Conservation (phyloP, 2,888 invertebrate species). For the Micoletzkya japonica region DNA sequence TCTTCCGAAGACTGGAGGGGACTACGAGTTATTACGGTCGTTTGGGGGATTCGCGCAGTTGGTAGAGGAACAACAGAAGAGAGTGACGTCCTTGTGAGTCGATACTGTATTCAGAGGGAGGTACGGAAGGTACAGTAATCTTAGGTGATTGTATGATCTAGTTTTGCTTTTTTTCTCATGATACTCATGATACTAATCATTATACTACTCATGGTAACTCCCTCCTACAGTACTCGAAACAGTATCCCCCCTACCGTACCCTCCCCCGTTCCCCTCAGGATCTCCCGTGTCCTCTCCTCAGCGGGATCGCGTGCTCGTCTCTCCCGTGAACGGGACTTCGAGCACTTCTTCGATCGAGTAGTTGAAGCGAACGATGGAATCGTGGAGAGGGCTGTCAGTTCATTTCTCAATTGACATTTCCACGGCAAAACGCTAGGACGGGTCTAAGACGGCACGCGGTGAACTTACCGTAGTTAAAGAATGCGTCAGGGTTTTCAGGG, state of each 20-base stretch:
- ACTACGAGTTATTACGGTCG: conserved; percentile 53
- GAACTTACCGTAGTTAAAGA: too few relatives aligned
- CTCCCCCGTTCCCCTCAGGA: conserved; percentile 28
- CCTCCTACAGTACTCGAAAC: too few relatives aligned
- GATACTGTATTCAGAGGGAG: neutral
- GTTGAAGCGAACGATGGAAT: conserved; percentile 51
- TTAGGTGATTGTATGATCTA: too few relatives aligned
- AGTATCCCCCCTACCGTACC: neutral
- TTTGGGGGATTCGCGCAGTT: conserved; percentile 51
- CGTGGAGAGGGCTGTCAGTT: conserved; percentile 46
- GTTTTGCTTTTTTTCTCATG: too few relatives aligned
- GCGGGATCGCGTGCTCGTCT: conserved; percentile 41
- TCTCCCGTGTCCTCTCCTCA: conserved; percentile 34
- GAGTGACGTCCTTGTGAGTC: conserved; percentile 41
- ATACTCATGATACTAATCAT: too few relatives aligned
- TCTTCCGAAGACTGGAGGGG: conserved; percentile 34
- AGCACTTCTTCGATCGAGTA: conserved; percentile 43
- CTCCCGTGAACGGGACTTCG: conserved; percentile 32
- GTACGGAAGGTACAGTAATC: neutral
- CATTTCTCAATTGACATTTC: neutral
- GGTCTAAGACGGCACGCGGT: too few relatives aligned
- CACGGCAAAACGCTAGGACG: neutral
- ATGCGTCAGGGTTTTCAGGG: too few relatives aligned
- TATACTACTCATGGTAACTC: too few relatives aligned
- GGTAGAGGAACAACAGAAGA: conserved; percentile 39